Base-by-base conservation (phyloP, 2,113 vertebrate genomes). In the Seriola dumerili region DNA sequence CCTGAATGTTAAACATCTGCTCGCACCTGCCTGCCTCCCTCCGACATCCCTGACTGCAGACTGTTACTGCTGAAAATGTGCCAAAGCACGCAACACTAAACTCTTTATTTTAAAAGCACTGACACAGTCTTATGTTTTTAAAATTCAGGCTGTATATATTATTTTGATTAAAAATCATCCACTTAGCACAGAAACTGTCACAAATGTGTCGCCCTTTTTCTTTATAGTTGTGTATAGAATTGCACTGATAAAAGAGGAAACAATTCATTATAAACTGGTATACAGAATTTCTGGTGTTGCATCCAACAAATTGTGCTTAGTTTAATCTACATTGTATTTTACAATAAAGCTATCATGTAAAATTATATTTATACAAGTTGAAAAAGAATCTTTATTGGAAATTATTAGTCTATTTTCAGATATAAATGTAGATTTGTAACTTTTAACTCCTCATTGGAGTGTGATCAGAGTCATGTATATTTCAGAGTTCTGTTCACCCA, bases 401-500 rank as follows among this genome's bases (percentile, higher is more conserved):
- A 61, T 77, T 21, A 83, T 76, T 38, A 19, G 19, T 75, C 13
- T 67, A 9, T 69, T 80, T 81, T 52, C 14, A 66, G n/a, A 70
- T 66, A 13, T 46, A 42, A 62, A 85, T 66, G 19, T 65, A 80
- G 7, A 73, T 54, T 82, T 76, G 70, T 29, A 85, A 46, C 7
- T 69, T 63, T 29, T 29, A 29, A 29, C 29, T 29, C 29, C 29
- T 29, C 29, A 29, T 29, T 23, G 8, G 32, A 34, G 44, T 76
- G 59, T 62, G 36, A 75, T 70, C 64, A 75, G 54, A 62, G 38
- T 23, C 7, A 29, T 48, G 5, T 67, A 83, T 71, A 67, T 61
- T 48, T 84, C 48, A 67, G 55, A 63, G 54, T 78, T 84, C 42
- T 88, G 52, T 38, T 83, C 66, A 86, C 72, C 69, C 50, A 95